These are phyloP conservation scores for Chlorodrepanis virens DNA, from an alignment of 2,113 vertebrate species.

Conservation along the genomic window DNA sequence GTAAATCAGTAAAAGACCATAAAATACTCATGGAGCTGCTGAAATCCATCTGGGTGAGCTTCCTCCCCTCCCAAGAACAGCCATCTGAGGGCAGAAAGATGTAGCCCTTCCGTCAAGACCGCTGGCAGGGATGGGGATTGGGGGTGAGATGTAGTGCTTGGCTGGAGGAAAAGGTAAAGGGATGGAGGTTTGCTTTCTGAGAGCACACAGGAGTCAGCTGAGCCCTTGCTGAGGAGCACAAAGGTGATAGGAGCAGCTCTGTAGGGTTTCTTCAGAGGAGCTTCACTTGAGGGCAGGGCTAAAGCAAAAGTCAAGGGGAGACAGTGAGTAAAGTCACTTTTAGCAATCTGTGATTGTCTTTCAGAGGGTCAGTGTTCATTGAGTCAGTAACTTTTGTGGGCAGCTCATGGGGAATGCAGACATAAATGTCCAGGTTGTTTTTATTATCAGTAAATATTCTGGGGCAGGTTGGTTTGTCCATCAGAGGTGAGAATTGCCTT, in stretches of 20 bases:
- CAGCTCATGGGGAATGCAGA: background rate
- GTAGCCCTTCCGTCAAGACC: background rate
- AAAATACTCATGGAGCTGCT: slow-evolving; percentile 80
- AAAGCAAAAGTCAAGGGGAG: background rate
- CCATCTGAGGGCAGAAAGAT: slow-evolving; percentile 63
- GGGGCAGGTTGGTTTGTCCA: background rate
- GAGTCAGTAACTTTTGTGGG: background rate
- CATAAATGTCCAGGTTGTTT: background rate
- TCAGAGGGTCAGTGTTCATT: background rate
- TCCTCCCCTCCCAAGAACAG: slow-evolving; percentile 66
- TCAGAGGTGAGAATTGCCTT: background rate
- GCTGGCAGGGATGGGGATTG: background rate
- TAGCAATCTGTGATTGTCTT: background rate
- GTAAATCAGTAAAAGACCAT: slow-evolving; percentile 80
- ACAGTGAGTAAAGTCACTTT: background rate
- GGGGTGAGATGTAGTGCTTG: background rate
- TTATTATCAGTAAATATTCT: background rate
- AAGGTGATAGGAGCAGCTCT: background rate
- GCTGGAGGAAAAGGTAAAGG: background rate
- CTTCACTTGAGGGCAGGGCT: background rate
- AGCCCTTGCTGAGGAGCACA: background rate
- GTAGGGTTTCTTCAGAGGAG: background rate
- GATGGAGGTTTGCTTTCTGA: background rate
- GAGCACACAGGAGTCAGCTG: background rate
- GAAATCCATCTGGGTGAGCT: slow-evolving; percentile 75